Evolutionary conservation across 1,140 invertebrate species (phyloP).

Genomic region (roundworm (Caenorhabditis elegans)): DNA sequence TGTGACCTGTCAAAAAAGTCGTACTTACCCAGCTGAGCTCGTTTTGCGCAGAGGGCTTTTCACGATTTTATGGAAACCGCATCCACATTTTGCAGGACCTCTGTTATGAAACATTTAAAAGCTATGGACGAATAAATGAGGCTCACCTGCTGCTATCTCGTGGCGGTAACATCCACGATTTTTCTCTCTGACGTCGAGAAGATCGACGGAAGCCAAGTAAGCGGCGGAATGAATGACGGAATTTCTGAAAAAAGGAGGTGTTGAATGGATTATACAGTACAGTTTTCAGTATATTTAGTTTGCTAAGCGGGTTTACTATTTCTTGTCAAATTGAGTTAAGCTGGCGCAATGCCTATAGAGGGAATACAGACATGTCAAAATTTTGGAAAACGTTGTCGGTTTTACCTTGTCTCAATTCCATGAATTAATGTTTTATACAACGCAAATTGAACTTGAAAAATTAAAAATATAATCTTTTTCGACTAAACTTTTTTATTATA

Average conservation of each 20-base stretch:
- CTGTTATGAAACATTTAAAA: not conserved
- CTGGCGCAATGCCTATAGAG: too few species aligned
- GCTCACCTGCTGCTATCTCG: constrained; percentile 41
- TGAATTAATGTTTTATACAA: not conserved
- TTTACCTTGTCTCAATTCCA: too few species aligned
- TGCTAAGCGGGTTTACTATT: too few species aligned
- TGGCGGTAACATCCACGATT: constrained; percentile 64
- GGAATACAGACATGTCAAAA: too few species aligned
- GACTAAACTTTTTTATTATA: too few species aligned
- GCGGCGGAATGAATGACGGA: constrained; percentile 62
- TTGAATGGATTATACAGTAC: too few species aligned
- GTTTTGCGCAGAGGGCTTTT: constrained; percentile 54
- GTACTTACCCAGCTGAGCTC: constrained; percentile 56
- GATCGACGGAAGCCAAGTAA: constrained; percentile 55
- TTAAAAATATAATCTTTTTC: too few species aligned
- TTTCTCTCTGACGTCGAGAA: constrained; percentile 46
- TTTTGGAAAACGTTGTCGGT: too few species aligned
- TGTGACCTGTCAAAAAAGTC: not conserved
- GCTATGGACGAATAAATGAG: not conserved
- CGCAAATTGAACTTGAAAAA: not conserved
- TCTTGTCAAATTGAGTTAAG: too few species aligned
- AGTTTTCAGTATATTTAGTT: too few species aligned
- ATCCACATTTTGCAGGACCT: constrained; percentile 42
- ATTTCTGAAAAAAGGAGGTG: constrained; percentile 61
- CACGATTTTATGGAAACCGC: constrained; percentile 55